A percentile compares a stretch with the other conserved stretches of the same genome.
Evolutionary conservation across 2,797 vertebrate genomes (phyloP).

Genomic region (Sparus aurata): DNA sequence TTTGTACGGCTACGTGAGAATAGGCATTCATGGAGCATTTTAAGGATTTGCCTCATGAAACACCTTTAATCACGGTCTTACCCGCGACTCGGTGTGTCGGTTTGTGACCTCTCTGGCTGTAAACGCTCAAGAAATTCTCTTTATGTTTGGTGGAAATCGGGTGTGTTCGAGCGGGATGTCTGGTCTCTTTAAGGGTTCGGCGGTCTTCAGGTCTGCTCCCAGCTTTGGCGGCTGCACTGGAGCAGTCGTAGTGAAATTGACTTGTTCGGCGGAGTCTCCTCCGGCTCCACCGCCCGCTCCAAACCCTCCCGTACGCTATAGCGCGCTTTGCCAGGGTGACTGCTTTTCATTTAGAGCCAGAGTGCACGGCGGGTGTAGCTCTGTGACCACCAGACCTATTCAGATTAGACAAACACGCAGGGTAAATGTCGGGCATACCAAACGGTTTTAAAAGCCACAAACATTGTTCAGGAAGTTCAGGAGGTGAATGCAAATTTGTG

Average conservation of each 20-base stretch:
- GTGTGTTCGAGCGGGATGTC: not conserved
- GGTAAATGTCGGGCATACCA: slow-evolving; percentile 33
- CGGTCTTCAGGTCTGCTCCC: slow-evolving; percentile 14
- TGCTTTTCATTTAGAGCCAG: slow-evolving; percentile 34
- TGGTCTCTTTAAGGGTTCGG: not conserved
- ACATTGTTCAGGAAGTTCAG: slow-evolving; percentile 30
- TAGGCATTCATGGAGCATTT: not conserved
- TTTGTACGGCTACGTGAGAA: not conserved
- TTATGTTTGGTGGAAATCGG: not conserved
- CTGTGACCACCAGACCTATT: slow-evolving; percentile 33
- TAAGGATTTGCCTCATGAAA: not conserved
- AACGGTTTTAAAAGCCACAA: slow-evolving; percentile 25
- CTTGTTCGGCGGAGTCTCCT: slow-evolving; percentile 18
- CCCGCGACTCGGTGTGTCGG: not conserved
- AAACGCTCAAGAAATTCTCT: not conserved
- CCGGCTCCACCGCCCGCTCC: slow-evolving; percentile 32
- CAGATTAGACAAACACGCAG: slow-evolving; percentile 34
- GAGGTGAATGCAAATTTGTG: not conserved
- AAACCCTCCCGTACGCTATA: not conserved
- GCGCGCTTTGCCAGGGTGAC: slow-evolving; percentile 18
- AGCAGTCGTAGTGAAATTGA: slow-evolving; percentile 5
- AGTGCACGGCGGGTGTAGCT: not conserved
- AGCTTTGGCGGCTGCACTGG: not conserved
- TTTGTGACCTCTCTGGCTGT: not conserved
- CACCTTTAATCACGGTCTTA: not conserved